These are phyloP conservation scores for Saturnia japonica DNA, from an alignment of 2,888 invertebrate genomes.

Conservation along the genomic window DNA sequence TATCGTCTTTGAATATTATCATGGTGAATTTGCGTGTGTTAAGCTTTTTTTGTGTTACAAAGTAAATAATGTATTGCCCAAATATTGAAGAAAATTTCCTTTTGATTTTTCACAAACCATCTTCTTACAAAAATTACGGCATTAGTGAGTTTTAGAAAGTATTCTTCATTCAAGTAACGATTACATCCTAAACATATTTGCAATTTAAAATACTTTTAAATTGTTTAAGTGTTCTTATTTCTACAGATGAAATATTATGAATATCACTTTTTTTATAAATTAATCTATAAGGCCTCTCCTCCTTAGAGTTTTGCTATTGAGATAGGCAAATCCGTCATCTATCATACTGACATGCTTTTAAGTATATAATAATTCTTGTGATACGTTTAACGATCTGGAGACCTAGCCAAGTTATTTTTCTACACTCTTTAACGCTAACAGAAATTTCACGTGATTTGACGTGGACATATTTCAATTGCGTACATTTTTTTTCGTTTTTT, in stretches of 20 bases:
- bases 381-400: not conserved
- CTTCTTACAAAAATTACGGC: not conserved
- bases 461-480: too few species aligned
- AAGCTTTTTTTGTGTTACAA: not conserved
- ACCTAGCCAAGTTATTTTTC: too few species aligned
- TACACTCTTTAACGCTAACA: too few species aligned
- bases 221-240: not conserved
- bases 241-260: not conserved
- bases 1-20: not conserved
- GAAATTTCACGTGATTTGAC: too few species aligned
- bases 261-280: not conserved
- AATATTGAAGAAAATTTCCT: not conserved
- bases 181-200: not conserved
- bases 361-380: not conserved
- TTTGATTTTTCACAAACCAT: not conserved
- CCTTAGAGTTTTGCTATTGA: conserved; percentile 30
- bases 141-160: not conserved
- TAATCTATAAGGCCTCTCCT: not conserved
- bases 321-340: conserved; percentile 32
- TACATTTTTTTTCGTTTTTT: too few species aligned
- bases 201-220: not conserved
- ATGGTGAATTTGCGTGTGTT: not conserved
- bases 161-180: not conserved
- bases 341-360: not conserved
- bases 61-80: not conserved